Evolutionary conservation across 2,797 vertebrate genomes (phyloP), one percentile per base, ranked within the genome.

Genomic region (Glyptemys insculpta): DNA sequence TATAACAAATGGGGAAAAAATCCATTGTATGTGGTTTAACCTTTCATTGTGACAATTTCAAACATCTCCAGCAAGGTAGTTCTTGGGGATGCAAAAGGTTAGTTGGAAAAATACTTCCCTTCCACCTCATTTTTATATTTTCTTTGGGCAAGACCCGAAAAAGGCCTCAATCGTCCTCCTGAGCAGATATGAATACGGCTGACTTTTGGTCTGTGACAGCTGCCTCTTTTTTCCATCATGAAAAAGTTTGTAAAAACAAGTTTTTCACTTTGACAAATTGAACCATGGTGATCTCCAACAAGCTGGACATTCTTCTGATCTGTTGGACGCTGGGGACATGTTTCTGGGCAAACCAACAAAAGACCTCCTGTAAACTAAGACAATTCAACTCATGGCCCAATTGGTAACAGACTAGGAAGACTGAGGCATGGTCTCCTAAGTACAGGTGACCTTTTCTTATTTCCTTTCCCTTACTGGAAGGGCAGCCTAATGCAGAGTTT

Each of bases 331-430:
- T 9, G 25, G 49, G 76, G 7, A 56, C 7, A 11, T 53, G 76
- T 68, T 93, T 92, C 34, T 85, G 9, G 44, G 89, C 74, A 89
- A 88, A 96, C 84, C 68, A 94, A 86, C n/a, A 76, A 50, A 83
- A 5, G 31, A 79, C 25, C 57, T 31, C 5, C 10, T 14, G 62
- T n/a, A 81, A 68, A 50, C 62, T 68, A 62, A 86, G 25, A 83
- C 83, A 1, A 56, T 62, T 53, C 12, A 65, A 65, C 59, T 89
- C 19, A 84, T 47, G 90, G 85, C n/a, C 81, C 11, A 82, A 4
- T n/a, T 62, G 29, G 47, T 6, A 87, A 80, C 23, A 89, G 11
- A 74, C 21, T 18, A 85, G 79, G 83, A 91, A 83, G 52, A 78
- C 8, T 79, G 49, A 89, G 25, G 37, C 10, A 2, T 5, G n/a